Base-by-base conservation (phyloP, 2,797 vertebrate genomes). In the Chlorospingus flavigularis region DNA sequence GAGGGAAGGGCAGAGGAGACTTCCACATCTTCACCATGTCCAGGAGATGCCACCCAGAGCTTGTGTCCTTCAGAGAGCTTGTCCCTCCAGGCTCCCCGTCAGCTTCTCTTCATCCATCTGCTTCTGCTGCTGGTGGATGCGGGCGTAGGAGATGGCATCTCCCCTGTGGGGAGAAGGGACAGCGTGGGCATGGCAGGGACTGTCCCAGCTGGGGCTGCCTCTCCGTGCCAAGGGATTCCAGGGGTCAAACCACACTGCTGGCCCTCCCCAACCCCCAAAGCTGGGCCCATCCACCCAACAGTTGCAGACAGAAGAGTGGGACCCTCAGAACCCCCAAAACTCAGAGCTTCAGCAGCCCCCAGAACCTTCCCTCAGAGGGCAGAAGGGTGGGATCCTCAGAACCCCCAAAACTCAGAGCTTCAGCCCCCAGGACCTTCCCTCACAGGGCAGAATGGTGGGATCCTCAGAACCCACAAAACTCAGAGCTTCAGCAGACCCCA, bases 91-190 rank as follows among this genome's bases (percentile, higher is more conserved):
- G 3, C 97, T 94, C 47, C 97, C 99, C 0, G 98, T 95, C 76
- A 98, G 97, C 94, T 98, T 99, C 97, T 99, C 99, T 55, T 99
- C 99, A 4, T 99, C 98, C 4, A 97, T 98, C 93, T 98, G 98
- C 97, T 98, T 99, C 96, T 98, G 99, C 96, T 99, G 98, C 96
- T 99, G 99, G 94, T 99, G 98, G 96, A 99, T 98, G 60, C 98
- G 97, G 67, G 99, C 99, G 0, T 99, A 99, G 57, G 98, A 98
- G 88, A 99, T 98, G 1, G 98, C 99, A 5, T 99, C 99, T 6
- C 99, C 99, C 98, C 99, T 99, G 97, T 12, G 33, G 82, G 94
- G 53, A 94, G 20, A 95, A 76, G 35, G 35, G 70, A 50, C 45
- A 16, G 58, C 0, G 1, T 23, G 54, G n/a, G 21, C 13, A 16